phyloP scores from a whole-genome alignment of 2,888 invertebrate genomes.

The Caenorhabditis zanzibari region DNA sequence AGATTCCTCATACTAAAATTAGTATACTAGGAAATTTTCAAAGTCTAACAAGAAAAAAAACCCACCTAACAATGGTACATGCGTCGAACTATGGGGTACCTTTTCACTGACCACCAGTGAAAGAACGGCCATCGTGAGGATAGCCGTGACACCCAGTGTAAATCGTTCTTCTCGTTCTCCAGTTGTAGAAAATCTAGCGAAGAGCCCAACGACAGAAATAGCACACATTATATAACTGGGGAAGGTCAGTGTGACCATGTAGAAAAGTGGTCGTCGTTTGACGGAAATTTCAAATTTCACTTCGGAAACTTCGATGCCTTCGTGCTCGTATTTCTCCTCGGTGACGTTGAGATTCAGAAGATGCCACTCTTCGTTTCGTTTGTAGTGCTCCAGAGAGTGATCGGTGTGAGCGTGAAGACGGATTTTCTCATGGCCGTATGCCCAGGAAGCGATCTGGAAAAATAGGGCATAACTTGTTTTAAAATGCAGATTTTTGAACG shows the following conservation, averaged over 20 bases:
- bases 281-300: slow-evolving; percentile 79
- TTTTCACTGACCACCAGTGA: slow-evolving; percentile 82
- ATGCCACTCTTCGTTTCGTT: slow-evolving; percentile 80
- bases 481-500: too few species aligned
- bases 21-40: background rate
- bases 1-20: too few species aligned
- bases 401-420: slow-evolving; percentile 78
- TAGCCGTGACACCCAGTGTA: slow-evolving; percentile 81
- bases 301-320: slow-evolving; percentile 81
- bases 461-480: too few species aligned
- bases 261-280: slow-evolving; percentile 81
- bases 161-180: slow-evolving; percentile 80
- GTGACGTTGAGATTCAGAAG: slow-evolving; percentile 76
- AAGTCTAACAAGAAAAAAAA: background rate
- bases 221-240: slow-evolving; percentile 81
- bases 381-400: slow-evolving; percentile 80
- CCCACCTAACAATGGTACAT: slow-evolving; percentile 79
- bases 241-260: slow-evolving; percentile 82
- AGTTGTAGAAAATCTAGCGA: slow-evolving; percentile 80
- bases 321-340: slow-evolving; percentile 79
- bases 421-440: slow-evolving; percentile 81
- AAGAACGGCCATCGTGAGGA: slow-evolving; percentile 82
- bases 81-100: slow-evolving; percentile 81
- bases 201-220: slow-evolving; percentile 80
- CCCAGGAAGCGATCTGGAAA: slow-evolving; percentile 81